Base-by-base conservation (phyloP, 1,140 invertebrate genomes). In the Cherax destructor region DNA sequence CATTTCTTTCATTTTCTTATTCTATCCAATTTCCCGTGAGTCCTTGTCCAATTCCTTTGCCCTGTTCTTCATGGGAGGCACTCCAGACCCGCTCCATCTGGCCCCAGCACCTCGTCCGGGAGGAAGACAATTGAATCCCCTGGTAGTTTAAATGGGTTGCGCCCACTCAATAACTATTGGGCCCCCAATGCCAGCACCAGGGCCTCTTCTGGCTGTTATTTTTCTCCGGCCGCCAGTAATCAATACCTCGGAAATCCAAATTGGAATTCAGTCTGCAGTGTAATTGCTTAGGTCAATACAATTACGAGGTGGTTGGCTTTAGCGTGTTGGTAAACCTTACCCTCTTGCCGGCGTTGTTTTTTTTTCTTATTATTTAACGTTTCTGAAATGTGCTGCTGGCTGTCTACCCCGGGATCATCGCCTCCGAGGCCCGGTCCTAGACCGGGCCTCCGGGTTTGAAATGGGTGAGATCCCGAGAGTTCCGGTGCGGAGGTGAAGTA, bases 211-310 rank as follows among this genome's bases (percentile, higher is more conserved):
- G 30, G 24, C 50, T 52, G 21, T 49, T 87, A 49, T 87, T 74
- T 79, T 49, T 78, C 85, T 52, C 47, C 81, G 9, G 81, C 69
- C 81, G 52, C 81, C 47, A 69, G 81, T 83, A 83, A 69, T 83
- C 81, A 65, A 83, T 83, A 83, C 59, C 81, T 47, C 30, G 59
- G 24, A 61, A 74, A 61, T 83, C 59, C 59, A 69, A 83, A 83
- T 61, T 69, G 81, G 81, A 83, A 83, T 69, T 69, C 81, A 83
- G 49, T 83, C 81, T 83, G 59, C 24, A 47, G 81, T 56, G 81
- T 83, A 83, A 83, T 83, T 83, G 81, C 59, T 83, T 83, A 21
- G 61, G 59, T 83, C 81, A 83, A 69, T 83, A 49, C 59, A 47
- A 69, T 83, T 83, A 47, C 59, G 21, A 30, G 47, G 47, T 69